These are phyloP conservation scores for Thyatira batis DNA, from an alignment of 2,888 invertebrate genomes.

Conservation along the genomic window DNA sequence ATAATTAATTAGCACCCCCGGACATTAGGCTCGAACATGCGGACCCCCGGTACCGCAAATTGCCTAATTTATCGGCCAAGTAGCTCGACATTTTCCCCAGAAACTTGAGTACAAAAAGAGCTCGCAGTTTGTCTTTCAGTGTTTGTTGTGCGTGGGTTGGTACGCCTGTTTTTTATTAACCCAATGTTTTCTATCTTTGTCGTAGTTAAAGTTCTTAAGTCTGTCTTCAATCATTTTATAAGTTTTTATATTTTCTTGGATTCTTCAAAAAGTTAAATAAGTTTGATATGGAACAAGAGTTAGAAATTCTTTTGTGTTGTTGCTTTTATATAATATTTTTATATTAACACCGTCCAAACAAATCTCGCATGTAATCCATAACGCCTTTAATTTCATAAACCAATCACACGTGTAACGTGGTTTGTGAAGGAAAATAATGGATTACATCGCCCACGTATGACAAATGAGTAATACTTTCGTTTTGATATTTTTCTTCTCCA, in stretches of 20 bases:
- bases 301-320: neutral
- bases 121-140: neutral
- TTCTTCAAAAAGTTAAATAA: neutral
- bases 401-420: neutral
- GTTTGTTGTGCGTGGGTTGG: neutral
- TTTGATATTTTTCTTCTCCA: neutral
- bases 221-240: no score
- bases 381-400: neutral
- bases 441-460: neutral
- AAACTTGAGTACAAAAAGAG: conserved; percentile 4
- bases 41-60: conserved; percentile 49
- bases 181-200: neutral
- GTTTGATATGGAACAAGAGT: neutral
- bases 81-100: conserved; percentile 31
- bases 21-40: conserved; percentile 35
- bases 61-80: conserved; percentile 62
- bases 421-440: neutral
- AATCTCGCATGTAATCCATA: neutral
- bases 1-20: conserved; percentile 61
- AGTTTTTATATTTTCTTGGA: neutral
- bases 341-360: neutral
- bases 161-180: neutral
- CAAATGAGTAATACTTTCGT: neutral
- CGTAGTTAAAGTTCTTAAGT: no score
- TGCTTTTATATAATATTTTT: neutral